Conservation (phyloP, 2,888 invertebrate species). For the Ephialtes manifestator region DNA sequence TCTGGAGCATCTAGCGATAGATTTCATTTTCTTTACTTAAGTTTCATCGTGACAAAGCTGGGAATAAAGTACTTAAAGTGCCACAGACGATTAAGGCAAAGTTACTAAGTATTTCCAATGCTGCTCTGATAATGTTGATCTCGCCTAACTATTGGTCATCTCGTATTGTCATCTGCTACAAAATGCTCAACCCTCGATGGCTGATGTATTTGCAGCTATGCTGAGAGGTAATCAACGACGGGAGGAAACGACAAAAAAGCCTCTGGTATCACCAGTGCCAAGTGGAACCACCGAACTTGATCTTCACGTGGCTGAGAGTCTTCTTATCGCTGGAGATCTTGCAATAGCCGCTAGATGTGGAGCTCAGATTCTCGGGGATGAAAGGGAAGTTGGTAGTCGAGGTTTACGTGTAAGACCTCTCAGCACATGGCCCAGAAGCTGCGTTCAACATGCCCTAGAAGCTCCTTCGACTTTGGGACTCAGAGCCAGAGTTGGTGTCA, state of each 20-base stretch:
- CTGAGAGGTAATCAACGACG: slow-evolving; percentile 79
- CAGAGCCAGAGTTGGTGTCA: slow-evolving; percentile 80
- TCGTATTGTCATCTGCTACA: slow-evolving; percentile 80
- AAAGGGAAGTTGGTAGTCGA: slow-evolving; percentile 54
- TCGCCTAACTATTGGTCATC: no score
- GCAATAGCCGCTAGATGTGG: slow-evolving; percentile 76
- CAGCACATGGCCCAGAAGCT: slow-evolving; percentile 78
- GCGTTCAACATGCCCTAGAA: slow-evolving; percentile 78
- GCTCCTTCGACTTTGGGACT: slow-evolving; percentile 81
- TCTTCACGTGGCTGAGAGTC: slow-evolving; percentile 82
- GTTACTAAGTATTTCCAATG: no score
- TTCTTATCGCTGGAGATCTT: slow-evolving; percentile 78
- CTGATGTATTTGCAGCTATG: slow-evolving; percentile 80
- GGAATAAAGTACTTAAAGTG: no score
- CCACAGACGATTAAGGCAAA: no score
- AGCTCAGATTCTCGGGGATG: slow-evolving; percentile 68
- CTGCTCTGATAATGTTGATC: no score
- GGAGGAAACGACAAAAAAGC: slow-evolving; percentile 71
- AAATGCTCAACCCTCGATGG: slow-evolving; percentile 79
- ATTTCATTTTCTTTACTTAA: neutral
- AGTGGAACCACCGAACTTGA: slow-evolving; percentile 82
- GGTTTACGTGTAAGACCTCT: slow-evolving; percentile 70
- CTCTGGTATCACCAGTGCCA: slow-evolving; percentile 71
- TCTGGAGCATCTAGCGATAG: slow-evolving; percentile 6
- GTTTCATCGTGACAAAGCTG: no score